Conservation (phyloP, 2,113 vertebrate genomes). For the Petaurus breviceps region DNA sequence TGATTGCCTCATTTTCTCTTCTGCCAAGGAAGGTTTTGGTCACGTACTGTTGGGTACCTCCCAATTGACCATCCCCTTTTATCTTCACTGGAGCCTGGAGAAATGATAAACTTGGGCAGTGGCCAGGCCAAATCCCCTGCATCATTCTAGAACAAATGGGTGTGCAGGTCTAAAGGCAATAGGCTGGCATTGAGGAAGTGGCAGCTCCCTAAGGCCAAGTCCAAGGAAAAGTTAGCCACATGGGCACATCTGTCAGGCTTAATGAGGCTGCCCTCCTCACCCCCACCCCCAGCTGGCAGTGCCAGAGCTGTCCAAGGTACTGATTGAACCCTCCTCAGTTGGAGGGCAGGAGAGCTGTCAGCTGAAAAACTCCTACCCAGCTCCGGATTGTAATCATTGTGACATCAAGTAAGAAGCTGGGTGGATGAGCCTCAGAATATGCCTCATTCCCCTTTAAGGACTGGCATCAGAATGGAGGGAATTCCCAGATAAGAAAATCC, state of each 20-base stretch:
- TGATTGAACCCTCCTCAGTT: not conserved
- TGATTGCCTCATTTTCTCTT: not conserved
- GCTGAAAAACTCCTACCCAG: not conserved
- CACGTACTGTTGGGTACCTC: not conserved
- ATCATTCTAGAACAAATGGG: not conserved
- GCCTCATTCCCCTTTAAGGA: not conserved
- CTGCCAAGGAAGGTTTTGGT: not conserved
- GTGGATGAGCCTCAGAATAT: not conserved
- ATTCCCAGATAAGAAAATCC: no score
- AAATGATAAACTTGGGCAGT: not conserved
- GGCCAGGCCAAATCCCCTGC: not conserved
- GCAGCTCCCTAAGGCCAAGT: not conserved
- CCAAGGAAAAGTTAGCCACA: not conserved
- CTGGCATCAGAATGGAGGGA: not conserved
- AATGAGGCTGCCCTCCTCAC: not conserved
- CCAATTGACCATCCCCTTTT: not conserved
- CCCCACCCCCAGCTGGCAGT: not conserved
- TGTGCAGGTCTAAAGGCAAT: not conserved
- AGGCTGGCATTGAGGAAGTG: not conserved
- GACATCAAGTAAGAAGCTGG: not conserved
- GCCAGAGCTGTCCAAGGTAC: not conserved
- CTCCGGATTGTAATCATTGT: not conserved
- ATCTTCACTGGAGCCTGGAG: not conserved
- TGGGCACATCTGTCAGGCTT: not conserved
- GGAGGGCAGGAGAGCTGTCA: not conserved